These are phyloP conservation scores for Eulemur coronatus DNA, from an alignment of 2,797 vertebrate species.

Conservation along the genomic window DNA sequence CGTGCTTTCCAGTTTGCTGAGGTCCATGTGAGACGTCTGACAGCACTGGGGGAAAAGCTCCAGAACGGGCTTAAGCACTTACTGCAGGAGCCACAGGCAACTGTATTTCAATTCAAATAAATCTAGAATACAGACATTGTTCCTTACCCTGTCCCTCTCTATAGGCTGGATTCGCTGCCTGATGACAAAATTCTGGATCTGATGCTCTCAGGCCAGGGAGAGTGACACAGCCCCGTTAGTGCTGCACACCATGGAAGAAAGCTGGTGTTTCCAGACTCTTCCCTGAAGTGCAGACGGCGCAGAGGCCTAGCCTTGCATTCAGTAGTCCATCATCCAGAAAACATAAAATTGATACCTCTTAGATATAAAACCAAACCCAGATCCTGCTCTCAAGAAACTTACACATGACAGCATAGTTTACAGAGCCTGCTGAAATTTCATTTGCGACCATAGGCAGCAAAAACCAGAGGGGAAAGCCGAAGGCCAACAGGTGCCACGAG, in stretches of 20 bases:
- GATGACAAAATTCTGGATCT: background rate
- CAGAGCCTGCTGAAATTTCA: background rate
- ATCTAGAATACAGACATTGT: background rate
- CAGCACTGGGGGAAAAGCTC: background rate
- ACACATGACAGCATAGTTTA: background rate
- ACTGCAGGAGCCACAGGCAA: background rate
- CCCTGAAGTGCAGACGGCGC: background rate
- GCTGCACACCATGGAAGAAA: background rate
- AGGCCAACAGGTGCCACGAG: background rate
- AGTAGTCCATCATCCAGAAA: background rate
- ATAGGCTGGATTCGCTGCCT: background rate
- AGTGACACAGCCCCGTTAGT: background rate
- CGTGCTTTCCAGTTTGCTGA: background rate
- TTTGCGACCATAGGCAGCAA: background rate
- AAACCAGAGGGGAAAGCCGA: background rate
- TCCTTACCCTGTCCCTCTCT: background rate
- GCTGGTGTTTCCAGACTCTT: background rate
- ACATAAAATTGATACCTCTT: background rate
- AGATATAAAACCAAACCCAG: conserved; percentile 8
- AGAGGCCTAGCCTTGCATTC: background rate
- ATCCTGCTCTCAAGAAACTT: conserved; percentile 19
- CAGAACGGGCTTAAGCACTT: background rate
- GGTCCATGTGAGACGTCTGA: background rate
- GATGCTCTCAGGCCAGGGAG: background rate
- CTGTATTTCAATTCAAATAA: background rate